Base-by-base conservation (phyloP, 1,140 invertebrate genomes). In the Leptonema lineaticorne region DNA sequence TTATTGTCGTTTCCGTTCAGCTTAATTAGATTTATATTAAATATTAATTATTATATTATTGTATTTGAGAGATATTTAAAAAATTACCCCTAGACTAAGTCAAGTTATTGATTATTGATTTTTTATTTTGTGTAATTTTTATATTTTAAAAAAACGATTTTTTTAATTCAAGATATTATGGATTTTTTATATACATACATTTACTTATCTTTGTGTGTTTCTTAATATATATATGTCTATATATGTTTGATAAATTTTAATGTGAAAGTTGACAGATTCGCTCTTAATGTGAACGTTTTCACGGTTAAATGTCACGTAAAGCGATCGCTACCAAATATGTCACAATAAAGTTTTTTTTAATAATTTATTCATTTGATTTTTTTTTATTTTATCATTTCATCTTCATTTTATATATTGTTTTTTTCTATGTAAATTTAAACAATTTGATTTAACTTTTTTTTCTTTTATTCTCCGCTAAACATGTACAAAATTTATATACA, bases 291-390 rank as follows among this genome's bases (percentile, higher is more conserved):
- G 64, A n/a, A 64, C 62, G 50, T 30, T n/a, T n/a, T n/a, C n/a
- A n/a, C n/a, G n/a, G n/a, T n/a, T n/a, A n/a, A n/a, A n/a, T 64
- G 62, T 64, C 46, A 50, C 62, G 62, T 64, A 45, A 41, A 45
- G 68, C 70, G 63, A 72, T 67, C 64, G 50, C 71, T 72, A 72
- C 71, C 71, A 72, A 72, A 72, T 72, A 72, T 72, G 71, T 70
- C 64, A 68, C 65, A 72, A 69, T 69, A 69, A 72, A 69, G 46
- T 30, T 71, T 69, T 64, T 64, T 69, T 69, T 68, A 59, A 58
- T 72, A 72, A 72, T 69, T 69, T 72, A 70, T 72, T 50, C 11
- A 65, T 69, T 69, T 63, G 48, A 26, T 63, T 72, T 69, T 70
- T 69, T 57, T 67, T 67, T 63, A 60, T 69, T 67, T 48, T 63